phyloP scores from a whole-genome alignment of 2,797 vertebrate species.

The Trematomus bernacchii region DNA sequence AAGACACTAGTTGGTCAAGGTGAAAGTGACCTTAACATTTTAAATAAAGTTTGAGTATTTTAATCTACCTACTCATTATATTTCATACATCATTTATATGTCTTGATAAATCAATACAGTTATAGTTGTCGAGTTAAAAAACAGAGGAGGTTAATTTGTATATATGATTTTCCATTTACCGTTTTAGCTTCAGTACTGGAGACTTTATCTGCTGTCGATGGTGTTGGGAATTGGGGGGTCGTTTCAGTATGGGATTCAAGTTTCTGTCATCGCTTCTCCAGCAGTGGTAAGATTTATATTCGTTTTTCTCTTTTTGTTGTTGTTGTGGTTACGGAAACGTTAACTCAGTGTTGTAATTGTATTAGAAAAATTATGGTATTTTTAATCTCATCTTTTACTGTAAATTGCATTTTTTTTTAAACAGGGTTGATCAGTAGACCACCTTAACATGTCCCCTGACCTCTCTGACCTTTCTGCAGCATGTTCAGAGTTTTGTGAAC shows the following conservation, averaged over 20 bases:
- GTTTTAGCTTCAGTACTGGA: constrained; percentile 80
- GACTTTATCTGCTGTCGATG: constrained; percentile 81
- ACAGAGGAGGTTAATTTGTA: not conserved
- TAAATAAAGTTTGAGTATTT: not conserved
- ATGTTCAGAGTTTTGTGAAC: constrained; percentile 83
- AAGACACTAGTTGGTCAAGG: not conserved
- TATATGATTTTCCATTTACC: not conserved
- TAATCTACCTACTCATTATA: not conserved
- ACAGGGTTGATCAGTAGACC: not conserved
- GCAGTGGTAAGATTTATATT: constrained; percentile 75
- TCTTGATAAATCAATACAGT: not conserved
- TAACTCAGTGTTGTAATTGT: too few species aligned
- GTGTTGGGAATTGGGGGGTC: constrained; percentile 85
- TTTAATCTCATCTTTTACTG: too few species aligned
- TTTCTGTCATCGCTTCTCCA: constrained; percentile 86
- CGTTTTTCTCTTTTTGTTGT: too few species aligned
- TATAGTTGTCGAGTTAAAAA: not conserved
- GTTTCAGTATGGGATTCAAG: constrained; percentile 87
- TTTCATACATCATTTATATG: not conserved
- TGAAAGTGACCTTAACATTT: not conserved
- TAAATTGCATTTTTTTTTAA: too few species aligned
- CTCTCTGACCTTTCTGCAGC: constrained; percentile 62
- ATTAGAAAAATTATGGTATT: too few species aligned
- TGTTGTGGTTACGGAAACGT: too few species aligned
- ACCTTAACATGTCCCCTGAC: not conserved